Percentiles rank a stretch among this genome's conserved stretches.
phyloP scores from a whole-genome alignment of 2,888 invertebrate species.

The Drosophila meridiana region DNA sequence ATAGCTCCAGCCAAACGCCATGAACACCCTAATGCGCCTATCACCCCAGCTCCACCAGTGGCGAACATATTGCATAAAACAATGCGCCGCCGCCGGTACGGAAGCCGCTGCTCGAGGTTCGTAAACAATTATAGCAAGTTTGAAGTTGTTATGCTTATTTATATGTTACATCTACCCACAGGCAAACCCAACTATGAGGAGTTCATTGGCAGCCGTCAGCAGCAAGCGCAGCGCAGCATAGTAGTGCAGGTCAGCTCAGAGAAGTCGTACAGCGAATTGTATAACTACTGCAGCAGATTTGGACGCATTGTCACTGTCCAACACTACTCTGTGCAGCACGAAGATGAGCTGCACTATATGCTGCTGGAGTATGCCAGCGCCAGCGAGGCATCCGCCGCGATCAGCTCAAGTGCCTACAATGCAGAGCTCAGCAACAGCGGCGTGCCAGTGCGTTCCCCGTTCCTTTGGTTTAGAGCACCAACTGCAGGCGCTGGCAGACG shows the following conservation, averaged over 20 bases:
- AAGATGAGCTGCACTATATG: slow-evolving; percentile 89
- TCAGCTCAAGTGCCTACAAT: slow-evolving; percentile 87
- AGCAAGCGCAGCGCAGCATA: slow-evolving; percentile 89
- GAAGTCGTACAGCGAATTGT: slow-evolving; percentile 89
- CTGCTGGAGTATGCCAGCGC: slow-evolving; percentile 89
- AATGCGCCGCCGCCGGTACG: slow-evolving; percentile 34
- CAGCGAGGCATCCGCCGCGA: slow-evolving; percentile 86
- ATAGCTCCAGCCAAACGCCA: slow-evolving; percentile 33
- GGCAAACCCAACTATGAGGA: slow-evolving; percentile 86
- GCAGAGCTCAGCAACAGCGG: slow-evolving; percentile 86
- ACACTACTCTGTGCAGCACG: slow-evolving; percentile 86
- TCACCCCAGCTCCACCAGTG: slow-evolving; percentile 48
- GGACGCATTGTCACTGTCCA: slow-evolving; percentile 88
- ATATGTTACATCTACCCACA: slow-evolving; percentile 3
- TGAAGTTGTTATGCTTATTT: background rate
- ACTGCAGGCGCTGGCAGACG: slow-evolving; percentile 69
- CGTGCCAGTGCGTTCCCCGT: slow-evolving; percentile 89
- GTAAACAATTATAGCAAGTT: slow-evolving; percentile 25
- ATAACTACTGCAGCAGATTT: slow-evolving; percentile 89
- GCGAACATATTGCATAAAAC: slow-evolving; percentile 65
- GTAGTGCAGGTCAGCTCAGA: slow-evolving; percentile 91
- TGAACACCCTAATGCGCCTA: slow-evolving; percentile 69
- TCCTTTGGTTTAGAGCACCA: slow-evolving; percentile 90
- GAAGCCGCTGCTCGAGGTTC: slow-evolving; percentile 26
- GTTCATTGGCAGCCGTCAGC: slow-evolving; percentile 87